Evolutionary conservation across 1,140 invertebrate species (phyloP).

Genomic region (Theocolax elegans): DNA sequence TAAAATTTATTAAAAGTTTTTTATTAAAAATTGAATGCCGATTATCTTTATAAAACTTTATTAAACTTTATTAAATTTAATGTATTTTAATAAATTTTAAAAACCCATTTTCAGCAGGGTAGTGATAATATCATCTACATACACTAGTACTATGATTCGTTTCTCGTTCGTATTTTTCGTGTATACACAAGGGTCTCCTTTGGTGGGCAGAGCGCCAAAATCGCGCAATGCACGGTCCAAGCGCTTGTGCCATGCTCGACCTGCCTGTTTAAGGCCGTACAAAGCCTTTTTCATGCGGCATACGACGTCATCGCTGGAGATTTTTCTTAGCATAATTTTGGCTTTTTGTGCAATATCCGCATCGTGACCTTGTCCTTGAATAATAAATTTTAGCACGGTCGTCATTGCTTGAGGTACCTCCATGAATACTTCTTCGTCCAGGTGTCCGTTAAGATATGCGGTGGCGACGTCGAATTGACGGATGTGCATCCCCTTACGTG

Average conservation of each 20-base stretch:
- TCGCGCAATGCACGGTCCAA: neutral
- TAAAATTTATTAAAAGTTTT: too few species aligned
- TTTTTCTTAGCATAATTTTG: neutral
- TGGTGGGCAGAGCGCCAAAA: neutral
- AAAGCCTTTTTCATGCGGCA: slow-evolving; percentile 7
- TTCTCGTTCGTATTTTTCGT: neutral
- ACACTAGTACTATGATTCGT: neutral
- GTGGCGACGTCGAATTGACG: neutral
- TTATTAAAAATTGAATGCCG: too few species aligned
- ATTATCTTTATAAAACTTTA: too few species aligned
- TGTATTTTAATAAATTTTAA: too few species aligned
- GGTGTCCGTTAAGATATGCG: neutral
- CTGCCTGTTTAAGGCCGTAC: too few species aligned
- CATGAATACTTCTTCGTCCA: neutral
- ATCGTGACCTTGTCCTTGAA: neutral
- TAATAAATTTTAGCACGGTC: neutral
- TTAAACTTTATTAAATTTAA: too few species aligned
- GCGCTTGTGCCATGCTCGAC: neutral
- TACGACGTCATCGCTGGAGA: neutral
- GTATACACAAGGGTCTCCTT: neutral
- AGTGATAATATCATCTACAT: slow-evolving; percentile 14
- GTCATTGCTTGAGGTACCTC: neutral
- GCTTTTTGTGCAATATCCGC: neutral
- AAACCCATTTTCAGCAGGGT: too few species aligned
- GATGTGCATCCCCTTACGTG: neutral